A percentile compares a stretch with the other conserved stretches of the same genome.
phyloP scores from a whole-genome alignment of 1,140 invertebrate species.

The fruit fly (Drosophila melanogaster) region Release_6_plus_ISO1_MT NT_033777.3:26144501-26145000 shows the following conservation, averaged over 20 bases:
- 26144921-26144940: constrained; percentile 34
- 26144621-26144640: background rate
- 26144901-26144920: constrained; percentile 23
- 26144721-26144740: too few relatives aligned
- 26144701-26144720: too few relatives aligned
- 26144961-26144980: constrained; percentile 20
- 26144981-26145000: constrained; percentile 54
- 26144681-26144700: background rate
- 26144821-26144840: constrained; percentile 9
- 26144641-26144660: background rate
- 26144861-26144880: constrained; percentile 24
- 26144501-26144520: constrained; percentile 10
- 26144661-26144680: too few relatives aligned
- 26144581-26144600: constrained; percentile 37
- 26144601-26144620: constrained; percentile 22
- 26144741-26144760: too few relatives aligned
- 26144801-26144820: background rate
- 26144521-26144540: constrained; percentile 42
- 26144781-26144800: too few relatives aligned
- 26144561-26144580: constrained; percentile 4
- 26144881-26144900: constrained; percentile 38
- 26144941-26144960: constrained; percentile 55
- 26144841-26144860: constrained; percentile 1
- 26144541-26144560: constrained; percentile 42
- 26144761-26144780: too few relatives aligned